Conservation (phyloP, 1,140 invertebrate species). For the Meloidogyne floridensis region DNA sequence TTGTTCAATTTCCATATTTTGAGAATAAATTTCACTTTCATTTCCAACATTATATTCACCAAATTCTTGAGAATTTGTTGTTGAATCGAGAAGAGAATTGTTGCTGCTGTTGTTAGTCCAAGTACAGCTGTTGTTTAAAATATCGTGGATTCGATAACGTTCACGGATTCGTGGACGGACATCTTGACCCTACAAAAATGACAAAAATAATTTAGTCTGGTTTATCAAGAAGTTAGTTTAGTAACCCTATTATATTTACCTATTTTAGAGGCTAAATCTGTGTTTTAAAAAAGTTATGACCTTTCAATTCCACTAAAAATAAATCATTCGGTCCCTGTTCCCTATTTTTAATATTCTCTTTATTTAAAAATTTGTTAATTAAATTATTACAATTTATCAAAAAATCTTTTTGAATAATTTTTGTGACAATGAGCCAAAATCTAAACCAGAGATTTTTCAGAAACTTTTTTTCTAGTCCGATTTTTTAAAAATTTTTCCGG, state of each 20-base stretch:
- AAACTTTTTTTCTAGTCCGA: too few relatives aligned
- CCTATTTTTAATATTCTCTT: constrained; percentile 18
- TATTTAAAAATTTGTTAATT: neutral
- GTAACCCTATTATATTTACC: too few relatives aligned
- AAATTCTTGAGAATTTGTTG: neutral
- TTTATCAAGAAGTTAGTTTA: too few relatives aligned
- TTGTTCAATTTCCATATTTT: neutral
- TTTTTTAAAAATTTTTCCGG: too few relatives aligned
- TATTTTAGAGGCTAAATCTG: too few relatives aligned
- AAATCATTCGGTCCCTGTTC: too few relatives aligned
- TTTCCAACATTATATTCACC: neutral
- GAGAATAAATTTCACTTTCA: neutral
- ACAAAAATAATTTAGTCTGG: constrained; percentile 11
- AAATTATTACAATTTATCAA: constrained; percentile 8
- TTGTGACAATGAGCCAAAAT: too few relatives aligned
- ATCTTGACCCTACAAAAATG: constrained; percentile 28
- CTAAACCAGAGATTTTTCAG: too few relatives aligned
- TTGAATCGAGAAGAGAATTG: neutral
- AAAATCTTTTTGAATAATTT: too few relatives aligned
- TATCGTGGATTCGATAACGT: constrained; percentile 44
- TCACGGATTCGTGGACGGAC: constrained; percentile 43
- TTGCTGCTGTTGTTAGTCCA: neutral
- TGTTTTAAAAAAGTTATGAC: too few relatives aligned
- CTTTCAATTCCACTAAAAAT: too few relatives aligned
- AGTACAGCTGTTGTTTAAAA: constrained; percentile 23